Base-by-base conservation (phyloP, 1,140 invertebrate genomes). In the Dendroctonus valens region DNA sequence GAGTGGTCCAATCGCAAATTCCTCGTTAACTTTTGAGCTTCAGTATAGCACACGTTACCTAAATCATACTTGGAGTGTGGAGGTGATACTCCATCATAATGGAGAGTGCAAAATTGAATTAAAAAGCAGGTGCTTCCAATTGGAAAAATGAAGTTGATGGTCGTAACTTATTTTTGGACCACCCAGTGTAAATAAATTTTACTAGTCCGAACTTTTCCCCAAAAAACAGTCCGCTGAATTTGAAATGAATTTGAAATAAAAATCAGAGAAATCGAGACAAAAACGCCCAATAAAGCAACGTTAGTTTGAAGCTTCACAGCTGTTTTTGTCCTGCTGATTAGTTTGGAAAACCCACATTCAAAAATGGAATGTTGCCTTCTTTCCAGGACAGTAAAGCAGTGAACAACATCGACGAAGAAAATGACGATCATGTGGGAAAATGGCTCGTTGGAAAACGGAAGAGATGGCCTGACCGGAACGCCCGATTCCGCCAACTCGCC, bases 381-480 rank as follows among this genome's bases (percentile, higher is more conserved):
- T 76, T 76, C 7, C 72, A 78, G 74, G 75, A 77, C 41, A 74
- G 70, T 50, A 76, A 76, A 68, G 71, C 53, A 60, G 69, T 69
- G 9, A 59, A 68, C 40, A 57, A 59, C 40, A 69, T 67, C 7
- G 75, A 74, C 14, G 72, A 75, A 26, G 72, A 75, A n/a, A 75
- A 77, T 67, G 75, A 74, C 11, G 73, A 77, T 38, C 74, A 53
- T 40, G 70, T 70, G 53, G n/a, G 75, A 76, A 39, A 59, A 64
- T n/a, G 75, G 75, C 52, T 77, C 74, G 67, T 62, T 76, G 53
- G 77, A 77, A 67, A 78, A 78, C 59, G 77, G 76, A 39, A 62
- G 76, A 8, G 74, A 78, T 65, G 74, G 70, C 50, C 69, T 75
- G 11, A 76, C 72, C 4, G 76, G 75, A 7, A 75, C 76, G 9